Evolutionary conservation across 2,797 vertebrate genomes (phyloP).

Genomic region (Loriculus beryllinus): DNA sequence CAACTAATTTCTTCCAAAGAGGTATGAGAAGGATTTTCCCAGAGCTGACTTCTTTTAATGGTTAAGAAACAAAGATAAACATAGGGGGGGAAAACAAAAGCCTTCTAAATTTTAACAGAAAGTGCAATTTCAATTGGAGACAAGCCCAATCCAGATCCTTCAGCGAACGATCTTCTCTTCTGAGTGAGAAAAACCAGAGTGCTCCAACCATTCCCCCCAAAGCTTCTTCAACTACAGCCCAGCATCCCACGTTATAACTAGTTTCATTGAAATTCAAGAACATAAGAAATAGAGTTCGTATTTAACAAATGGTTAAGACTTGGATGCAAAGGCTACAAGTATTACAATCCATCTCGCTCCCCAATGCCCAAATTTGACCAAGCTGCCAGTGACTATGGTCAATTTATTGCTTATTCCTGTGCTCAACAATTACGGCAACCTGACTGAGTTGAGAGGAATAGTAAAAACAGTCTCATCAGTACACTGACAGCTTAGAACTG

Average conservation of each 20-base stretch:
- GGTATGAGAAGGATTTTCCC: background rate
- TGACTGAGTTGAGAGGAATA: background rate
- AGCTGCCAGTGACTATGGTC: background rate
- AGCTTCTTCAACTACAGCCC: background rate
- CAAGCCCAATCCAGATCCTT: slow-evolving; percentile 11
- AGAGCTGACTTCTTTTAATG: background rate
- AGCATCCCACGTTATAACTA: background rate
- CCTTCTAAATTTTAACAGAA: background rate
- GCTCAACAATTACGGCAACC: background rate
- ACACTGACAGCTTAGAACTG: background rate
- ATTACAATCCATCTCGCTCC: background rate
- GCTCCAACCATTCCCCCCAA: background rate
- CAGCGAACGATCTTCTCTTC: background rate
- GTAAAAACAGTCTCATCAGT: background rate
- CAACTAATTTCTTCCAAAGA: background rate
- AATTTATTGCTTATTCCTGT: background rate
- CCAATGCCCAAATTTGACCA: background rate
- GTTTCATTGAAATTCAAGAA: background rate
- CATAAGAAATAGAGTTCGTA: background rate
- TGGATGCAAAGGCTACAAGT: background rate
- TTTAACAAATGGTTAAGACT: background rate
- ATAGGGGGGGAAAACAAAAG: background rate
- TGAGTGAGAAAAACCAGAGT: background rate
- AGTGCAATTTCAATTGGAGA: background rate
- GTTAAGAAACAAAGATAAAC: background rate